Evolutionary conservation across 2,797 vertebrate species (phyloP), one percentile per base, ranked within the genome.

Genomic region (Coracias cyanogaster): DNA sequence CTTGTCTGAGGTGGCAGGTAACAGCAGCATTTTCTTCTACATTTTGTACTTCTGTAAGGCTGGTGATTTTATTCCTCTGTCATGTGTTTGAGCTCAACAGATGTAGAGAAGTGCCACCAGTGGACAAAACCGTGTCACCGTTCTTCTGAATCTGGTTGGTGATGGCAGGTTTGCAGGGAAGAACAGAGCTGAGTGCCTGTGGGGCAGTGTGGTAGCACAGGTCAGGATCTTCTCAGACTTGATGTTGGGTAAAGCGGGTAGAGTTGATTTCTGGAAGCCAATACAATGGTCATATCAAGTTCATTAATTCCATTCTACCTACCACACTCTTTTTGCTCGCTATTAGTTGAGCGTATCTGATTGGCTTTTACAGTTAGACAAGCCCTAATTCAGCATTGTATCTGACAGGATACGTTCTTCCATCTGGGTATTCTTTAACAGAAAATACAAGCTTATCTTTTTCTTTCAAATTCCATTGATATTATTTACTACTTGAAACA

Each of bases 401-500:
- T 72, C 48, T 86, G 69, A 62, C 22, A 45, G 69, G 74, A 79
- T 45, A 51, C 10, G 91, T 89, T 77, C 31, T 82, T 89, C 77
- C 49, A 71, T 46, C 48, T 90, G 82, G 48, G 20, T 92, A 12
- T 79, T 71, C 41, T 76, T 93, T 69, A 93, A 74, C 48, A 93
- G 85, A 55, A 81, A 94, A 28, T 51, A 55, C 12, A 82, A 51
- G 45, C 35, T 92, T 92, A 66, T 49, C 43, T 86, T 67, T 92
- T 79, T 51, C 52, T 83, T 94, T 91, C 66, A 54, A 51, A 95
- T 66, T 72, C 71, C 51, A 37, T 55, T 93, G 67, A 65, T 79
- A 55, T 70, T 93, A 95, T 96, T 97, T 96, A 89, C 89, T 86
- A 25, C 82, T 89, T 48, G 72, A 87, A 96, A 90, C 28, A 78